phyloP scores from a whole-genome alignment of 2,797 vertebrate species.

The Synaphobranchus kaupii region DNA sequence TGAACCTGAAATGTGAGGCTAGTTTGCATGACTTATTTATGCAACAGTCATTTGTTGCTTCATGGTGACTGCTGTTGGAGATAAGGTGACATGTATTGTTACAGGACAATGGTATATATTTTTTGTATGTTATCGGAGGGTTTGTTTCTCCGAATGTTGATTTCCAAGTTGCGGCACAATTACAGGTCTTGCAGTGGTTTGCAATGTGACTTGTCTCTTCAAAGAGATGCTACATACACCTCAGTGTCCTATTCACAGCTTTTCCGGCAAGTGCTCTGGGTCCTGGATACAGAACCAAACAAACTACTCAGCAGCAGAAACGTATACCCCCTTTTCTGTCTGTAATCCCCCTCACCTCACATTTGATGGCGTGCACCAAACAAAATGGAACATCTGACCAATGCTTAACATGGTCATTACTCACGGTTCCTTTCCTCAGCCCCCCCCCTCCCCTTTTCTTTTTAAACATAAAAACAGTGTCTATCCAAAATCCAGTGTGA shows the following conservation, averaged over 20 bases:
- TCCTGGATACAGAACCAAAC: neutral
- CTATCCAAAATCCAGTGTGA: constrained; percentile 69
- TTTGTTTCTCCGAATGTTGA: neutral
- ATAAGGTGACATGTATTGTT: neutral
- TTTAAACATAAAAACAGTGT: constrained; percentile 50
- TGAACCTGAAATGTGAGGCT: neutral
- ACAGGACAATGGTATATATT: neutral
- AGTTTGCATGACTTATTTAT: neutral
- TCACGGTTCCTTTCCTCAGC: neutral
- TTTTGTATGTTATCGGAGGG: neutral
- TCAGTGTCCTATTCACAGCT: neutral
- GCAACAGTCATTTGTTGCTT: neutral
- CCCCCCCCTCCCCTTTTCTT: constrained; percentile 46
- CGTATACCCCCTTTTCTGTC: neutral
- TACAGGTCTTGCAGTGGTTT: neutral
- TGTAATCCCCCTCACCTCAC: neutral
- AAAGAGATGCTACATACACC: neutral
- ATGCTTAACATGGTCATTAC: constrained; percentile 14
- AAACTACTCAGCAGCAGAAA: neutral
- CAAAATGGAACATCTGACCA: neutral
- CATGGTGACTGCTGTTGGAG: neutral
- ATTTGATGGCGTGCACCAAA: neutral
- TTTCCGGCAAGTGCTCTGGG: neutral
- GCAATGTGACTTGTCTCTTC: neutral
- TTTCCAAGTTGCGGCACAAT: neutral